A percentile compares a stretch with the other conserved stretches of the same genome.
These are phyloP conservation scores for Rotaria magnacalcarata DNA, from an alignment of 2,888 invertebrate species.

Conservation along the genomic window DNA sequence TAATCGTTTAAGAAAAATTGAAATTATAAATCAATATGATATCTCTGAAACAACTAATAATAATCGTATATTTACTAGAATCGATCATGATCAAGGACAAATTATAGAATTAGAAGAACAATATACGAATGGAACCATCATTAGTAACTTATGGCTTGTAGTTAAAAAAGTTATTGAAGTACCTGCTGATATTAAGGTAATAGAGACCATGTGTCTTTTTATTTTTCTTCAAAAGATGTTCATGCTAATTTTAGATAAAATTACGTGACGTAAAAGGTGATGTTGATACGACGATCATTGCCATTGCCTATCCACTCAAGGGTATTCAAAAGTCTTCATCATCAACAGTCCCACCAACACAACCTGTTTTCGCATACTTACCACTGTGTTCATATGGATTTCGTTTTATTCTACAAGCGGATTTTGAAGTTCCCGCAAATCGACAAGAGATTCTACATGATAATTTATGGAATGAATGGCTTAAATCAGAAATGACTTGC, in stretches of 20 bases:
- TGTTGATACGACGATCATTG: constrained; percentile 18
- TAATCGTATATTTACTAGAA: constrained; percentile 31
- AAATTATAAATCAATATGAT: constrained; percentile 52
- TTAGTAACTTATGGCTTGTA: constrained; percentile 40
- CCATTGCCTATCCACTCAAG: constrained; percentile 1
- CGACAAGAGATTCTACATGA: constrained; percentile 58
- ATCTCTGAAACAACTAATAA: neutral
- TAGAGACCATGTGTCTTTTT: neutral
- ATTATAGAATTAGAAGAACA: constrained; percentile 35
- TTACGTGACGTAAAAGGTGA: constrained; percentile 30
- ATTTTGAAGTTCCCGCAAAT: constrained; percentile 60
- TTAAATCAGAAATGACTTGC: constrained; percentile 49
- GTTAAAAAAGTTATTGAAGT: neutral
- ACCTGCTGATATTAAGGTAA: constrained; percentile 33
- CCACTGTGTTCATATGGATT: constrained; percentile 59
- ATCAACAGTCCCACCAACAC: constrained; percentile 50
- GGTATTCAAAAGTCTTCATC: neutral
- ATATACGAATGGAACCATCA: neutral
- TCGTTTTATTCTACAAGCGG: constrained; percentile 58
- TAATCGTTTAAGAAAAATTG: constrained; percentile 53
- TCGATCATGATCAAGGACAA: constrained; percentile 37
- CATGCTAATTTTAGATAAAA: neutral
- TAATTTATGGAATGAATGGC: constrained; percentile 59
- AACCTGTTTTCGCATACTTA: constrained; percentile 58
- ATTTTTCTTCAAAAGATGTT: neutral